Base-by-base conservation (phyloP, 2,113 vertebrate genomes). In the Triplophysa rosa region DNA sequence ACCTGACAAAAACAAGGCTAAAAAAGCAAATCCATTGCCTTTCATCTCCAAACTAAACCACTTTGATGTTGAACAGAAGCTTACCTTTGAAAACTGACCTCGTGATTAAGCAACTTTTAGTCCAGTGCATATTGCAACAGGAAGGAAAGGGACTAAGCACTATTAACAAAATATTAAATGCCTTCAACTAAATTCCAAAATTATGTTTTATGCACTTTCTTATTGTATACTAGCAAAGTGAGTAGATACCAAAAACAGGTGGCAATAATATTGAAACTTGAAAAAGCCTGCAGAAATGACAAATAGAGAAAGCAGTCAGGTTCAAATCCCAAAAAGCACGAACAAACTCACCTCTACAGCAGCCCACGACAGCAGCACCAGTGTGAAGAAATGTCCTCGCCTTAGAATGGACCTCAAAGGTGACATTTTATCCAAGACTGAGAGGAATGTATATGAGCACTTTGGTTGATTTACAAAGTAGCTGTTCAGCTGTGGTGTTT, bases 321-420 rank as follows among this genome's bases (percentile, higher is more conserved):
- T 26, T 37, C 10, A 77, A 19, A 47, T 4, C 13, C 59, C 26
- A 33, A n/a, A 49, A 63, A 62, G 9, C 9, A 61, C 10, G 29
- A 58, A 7, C 19, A 81, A 67, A 72, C 86, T 85, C 12, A 88
- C 87, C 86, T 69, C 65, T 52, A 79, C 26, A 65, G 67, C 40
- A 24, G 79, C 67, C 61, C 83, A 86, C 67, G 76, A 81, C 59
- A 87, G 16, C n/a, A 84, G 23, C 40, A 85, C 37, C 79, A 85
- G 37, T 4, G 45, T 23, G 13, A 76, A 80, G 63, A 84, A 37
- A 65, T 54, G 33, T 47, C 42, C 52, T 58, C 67, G 85, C 54
- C 42, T 70, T 17, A 80, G 59, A 37, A 67, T 26, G 40, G 19
- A 77, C 67, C 47, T 75, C 11, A 84, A 66, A 54, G 14, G 29